These are phyloP conservation scores for Rhogogaster chlorosoma DNA, from an alignment of 2,888 invertebrate species.

Conservation along the genomic window DNA sequence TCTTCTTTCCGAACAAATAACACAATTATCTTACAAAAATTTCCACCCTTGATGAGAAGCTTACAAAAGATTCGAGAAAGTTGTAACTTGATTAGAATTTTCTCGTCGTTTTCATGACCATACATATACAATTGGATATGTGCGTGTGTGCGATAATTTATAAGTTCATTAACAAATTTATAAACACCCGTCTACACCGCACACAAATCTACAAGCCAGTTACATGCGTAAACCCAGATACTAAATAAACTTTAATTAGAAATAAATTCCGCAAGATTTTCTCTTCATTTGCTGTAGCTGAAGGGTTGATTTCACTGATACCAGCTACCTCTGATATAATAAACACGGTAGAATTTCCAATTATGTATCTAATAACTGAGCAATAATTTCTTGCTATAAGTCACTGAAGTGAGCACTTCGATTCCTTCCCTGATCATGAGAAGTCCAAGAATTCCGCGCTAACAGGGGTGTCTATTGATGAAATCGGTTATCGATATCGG, in stretches of 20 bases:
- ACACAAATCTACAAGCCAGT: neutral
- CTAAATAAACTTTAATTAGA: neutral
- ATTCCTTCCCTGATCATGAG: neutral
- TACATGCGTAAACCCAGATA: neutral
- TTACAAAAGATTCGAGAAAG: neutral
- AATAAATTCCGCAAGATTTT: neutral
- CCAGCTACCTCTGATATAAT: neutral
- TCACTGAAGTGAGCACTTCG: neutral
- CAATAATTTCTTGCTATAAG: neutral
- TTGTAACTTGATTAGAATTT: conserved; percentile 22
- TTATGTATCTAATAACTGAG: neutral
- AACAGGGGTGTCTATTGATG: neutral
- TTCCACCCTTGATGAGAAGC: neutral
- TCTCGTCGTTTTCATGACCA: too few relatives aligned
- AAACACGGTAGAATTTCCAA: neutral
- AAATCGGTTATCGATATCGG: neutral
- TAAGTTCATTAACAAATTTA: neutral
- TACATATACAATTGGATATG: neutral
- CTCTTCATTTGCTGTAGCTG: neutral
- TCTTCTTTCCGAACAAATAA: conserved; percentile 35
- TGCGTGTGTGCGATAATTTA: neutral
- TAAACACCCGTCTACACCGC: neutral
- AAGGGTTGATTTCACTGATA: neutral
- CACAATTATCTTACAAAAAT: conserved; percentile 11
- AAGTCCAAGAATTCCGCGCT: neutral